Evolutionary conservation across 1,140 invertebrate genomes (phyloP).

Genomic region (Bombus sibiricus): DNA sequence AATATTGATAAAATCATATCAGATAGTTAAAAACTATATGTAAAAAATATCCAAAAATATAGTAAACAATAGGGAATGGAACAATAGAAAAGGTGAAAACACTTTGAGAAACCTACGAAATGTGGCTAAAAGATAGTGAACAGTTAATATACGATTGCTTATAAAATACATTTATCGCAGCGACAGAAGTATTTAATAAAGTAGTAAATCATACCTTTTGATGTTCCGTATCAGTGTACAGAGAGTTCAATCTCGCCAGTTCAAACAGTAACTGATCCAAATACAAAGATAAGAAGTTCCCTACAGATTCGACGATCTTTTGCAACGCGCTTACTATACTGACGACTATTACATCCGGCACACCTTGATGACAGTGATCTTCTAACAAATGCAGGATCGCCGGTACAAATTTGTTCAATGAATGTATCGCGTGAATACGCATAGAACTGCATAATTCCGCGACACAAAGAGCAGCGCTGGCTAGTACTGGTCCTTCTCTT

Average conservation of each 20-base stretch:
- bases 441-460: conserved; percentile 90
- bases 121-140: too few species aligned
- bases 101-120: too few species aligned
- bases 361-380: conserved; percentile 79
- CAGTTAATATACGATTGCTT: too few species aligned
- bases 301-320: conserved; percentile 91
- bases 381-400: conserved; percentile 86
- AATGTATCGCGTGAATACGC: conserved; percentile 88
- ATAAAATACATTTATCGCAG: too few species aligned
- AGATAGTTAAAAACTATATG: too few species aligned
- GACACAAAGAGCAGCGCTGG: conserved; percentile 90
- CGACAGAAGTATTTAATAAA: not conserved
- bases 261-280: conserved; percentile 89
- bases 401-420: conserved; percentile 91
- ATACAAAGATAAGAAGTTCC: conserved; percentile 92
- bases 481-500: conserved; percentile 85
- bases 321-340: conserved; percentile 89
- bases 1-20: too few species aligned
- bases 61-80: not conserved
- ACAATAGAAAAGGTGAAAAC: too few species aligned
- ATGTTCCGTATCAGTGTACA: conserved; percentile 75
- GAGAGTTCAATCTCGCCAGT: conserved; percentile 84
- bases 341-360: conserved; percentile 81
- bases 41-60: not conserved
- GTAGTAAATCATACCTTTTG: conserved; percentile 70